Evolutionary conservation across 2,888 invertebrate species (phyloP).

Genomic region (Drosophila quasianomalipes): DNA sequence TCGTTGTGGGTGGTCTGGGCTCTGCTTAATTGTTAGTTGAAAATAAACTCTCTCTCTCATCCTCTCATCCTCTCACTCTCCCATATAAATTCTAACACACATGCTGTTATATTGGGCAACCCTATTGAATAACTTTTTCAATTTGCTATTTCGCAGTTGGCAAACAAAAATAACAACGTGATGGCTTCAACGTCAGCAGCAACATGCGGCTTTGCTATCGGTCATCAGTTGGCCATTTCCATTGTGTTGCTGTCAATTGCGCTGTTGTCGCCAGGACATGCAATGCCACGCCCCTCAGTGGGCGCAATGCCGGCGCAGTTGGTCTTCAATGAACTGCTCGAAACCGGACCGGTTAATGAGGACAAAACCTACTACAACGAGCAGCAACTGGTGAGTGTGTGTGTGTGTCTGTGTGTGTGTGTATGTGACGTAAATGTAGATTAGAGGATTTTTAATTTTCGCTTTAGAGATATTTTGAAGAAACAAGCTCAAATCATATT

Average conservation of each 20-base stretch:
- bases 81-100: neutral
- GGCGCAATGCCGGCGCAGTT: slow-evolving; percentile 53
- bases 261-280: slow-evolving; percentile 60
- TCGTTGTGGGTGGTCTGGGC: slow-evolving; percentile 5
- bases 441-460: neutral
- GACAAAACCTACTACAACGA: slow-evolving; percentile 59
- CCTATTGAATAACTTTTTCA: slow-evolving; percentile 7
- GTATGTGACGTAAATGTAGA: neutral
- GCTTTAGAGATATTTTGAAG: neutral
- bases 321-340: slow-evolving; percentile 67
- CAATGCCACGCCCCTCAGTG: slow-evolving; percentile 52
- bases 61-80: neutral
- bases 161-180: slow-evolving; percentile 19
- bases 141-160: slow-evolving; percentile 46
- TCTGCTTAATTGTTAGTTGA: slow-evolving; percentile 58
- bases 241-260: slow-evolving; percentile 73
- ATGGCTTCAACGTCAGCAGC: slow-evolving; percentile 47
- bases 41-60: slow-evolving; percentile 25
- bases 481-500: neutral
- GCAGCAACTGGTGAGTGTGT: slow-evolving; percentile 59
- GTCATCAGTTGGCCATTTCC: slow-evolving; percentile 64
- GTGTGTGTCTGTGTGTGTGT: neutral
- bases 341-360: slow-evolving; percentile 43
- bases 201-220: slow-evolving; percentile 53
- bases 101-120: slow-evolving; percentile 3